These are phyloP conservation scores for Phlogophora meticulosa DNA, from an alignment of 2,888 invertebrate genomes.

Conservation along the genomic window DNA sequence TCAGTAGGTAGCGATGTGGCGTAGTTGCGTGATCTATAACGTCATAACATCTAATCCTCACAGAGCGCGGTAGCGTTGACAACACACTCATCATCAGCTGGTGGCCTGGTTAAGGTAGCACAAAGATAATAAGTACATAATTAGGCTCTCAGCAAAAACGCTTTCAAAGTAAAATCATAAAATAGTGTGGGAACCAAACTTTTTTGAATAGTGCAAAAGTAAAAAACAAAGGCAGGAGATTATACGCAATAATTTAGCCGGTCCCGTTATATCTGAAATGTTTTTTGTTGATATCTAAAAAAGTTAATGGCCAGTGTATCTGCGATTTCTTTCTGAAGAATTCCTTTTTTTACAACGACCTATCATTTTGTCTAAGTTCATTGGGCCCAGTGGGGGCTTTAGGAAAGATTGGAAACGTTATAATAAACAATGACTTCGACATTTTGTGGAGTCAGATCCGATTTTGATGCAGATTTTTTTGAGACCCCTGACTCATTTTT, in stretches of 20 bases:
- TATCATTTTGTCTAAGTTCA: slow-evolving; percentile 79
- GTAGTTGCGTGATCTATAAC: too few species aligned
- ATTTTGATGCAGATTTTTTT: slow-evolving; percentile 38
- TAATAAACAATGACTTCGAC: slow-evolving; percentile 61
- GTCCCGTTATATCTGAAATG: slow-evolving; percentile 86
- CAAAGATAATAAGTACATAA: slow-evolving; percentile 57
- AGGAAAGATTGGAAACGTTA: slow-evolving; percentile 61
- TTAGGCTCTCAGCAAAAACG: slow-evolving; percentile 57
- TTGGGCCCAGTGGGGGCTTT: slow-evolving; percentile 83
- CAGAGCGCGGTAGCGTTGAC: slow-evolving; percentile 7
- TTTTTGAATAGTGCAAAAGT: slow-evolving; percentile 79
- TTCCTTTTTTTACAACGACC: slow-evolving; percentile 75
- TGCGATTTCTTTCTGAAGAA: slow-evolving; percentile 82
- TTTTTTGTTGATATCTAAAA: slow-evolving; percentile 73
- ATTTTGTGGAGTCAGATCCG: slow-evolving; percentile 49
- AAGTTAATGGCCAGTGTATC: slow-evolving; percentile 87
- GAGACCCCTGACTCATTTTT: neutral
- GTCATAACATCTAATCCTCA: neutral
- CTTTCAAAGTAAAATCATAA: slow-evolving; percentile 66
- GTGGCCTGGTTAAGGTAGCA: slow-evolving; percentile 52
- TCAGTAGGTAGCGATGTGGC: too few species aligned
- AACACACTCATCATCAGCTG: slow-evolving; percentile 33
- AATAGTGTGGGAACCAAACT: slow-evolving; percentile 83
- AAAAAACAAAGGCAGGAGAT: slow-evolving; percentile 82
- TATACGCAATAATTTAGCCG: slow-evolving; percentile 87